These are phyloP conservation scores for Caenorhabditis sinica DNA, from an alignment of 2,888 invertebrate genomes.

Conservation along the genomic window DNA sequence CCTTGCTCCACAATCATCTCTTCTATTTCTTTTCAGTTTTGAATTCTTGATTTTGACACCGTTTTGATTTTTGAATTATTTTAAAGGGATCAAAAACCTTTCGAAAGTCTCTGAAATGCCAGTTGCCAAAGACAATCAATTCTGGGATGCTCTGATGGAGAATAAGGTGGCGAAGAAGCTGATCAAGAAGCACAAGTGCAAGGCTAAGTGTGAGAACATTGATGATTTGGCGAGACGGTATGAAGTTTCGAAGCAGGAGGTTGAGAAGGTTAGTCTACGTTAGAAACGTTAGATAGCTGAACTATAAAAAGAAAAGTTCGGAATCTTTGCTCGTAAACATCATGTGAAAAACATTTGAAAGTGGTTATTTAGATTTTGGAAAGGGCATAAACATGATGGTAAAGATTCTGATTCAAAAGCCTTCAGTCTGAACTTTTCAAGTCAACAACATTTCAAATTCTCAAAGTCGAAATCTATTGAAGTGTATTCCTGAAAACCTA, in stretches of 20 bases:
- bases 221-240: slow-evolving; percentile 71
- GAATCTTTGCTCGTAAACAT: no score
- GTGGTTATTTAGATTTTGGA: no score
- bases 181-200: slow-evolving; percentile 73
- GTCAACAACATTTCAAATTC: no score
- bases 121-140: slow-evolving; percentile 73
- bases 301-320: no score
- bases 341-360: no score
- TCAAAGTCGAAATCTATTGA: neutral
- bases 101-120: slow-evolving; percentile 62
- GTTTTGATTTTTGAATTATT: slow-evolving; percentile 1
- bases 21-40: neutral
- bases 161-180: slow-evolving; percentile 75
- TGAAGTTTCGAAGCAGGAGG: slow-evolving; percentile 71
- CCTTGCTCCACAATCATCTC: slow-evolving; percentile 5
- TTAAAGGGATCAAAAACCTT: neutral
- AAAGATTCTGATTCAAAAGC: neutral
- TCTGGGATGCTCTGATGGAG: slow-evolving; percentile 76
- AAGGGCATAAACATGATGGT: neutral
- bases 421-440: no score
- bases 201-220: slow-evolving; percentile 66
- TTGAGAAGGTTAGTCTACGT: slow-evolving; percentile 69
- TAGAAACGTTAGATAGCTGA: no score
- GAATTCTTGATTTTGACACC: neutral
- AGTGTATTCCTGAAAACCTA: neutral